phyloP scores from a whole-genome alignment of 2,113 vertebrate genomes.

The Crotalus helleri region DNA sequence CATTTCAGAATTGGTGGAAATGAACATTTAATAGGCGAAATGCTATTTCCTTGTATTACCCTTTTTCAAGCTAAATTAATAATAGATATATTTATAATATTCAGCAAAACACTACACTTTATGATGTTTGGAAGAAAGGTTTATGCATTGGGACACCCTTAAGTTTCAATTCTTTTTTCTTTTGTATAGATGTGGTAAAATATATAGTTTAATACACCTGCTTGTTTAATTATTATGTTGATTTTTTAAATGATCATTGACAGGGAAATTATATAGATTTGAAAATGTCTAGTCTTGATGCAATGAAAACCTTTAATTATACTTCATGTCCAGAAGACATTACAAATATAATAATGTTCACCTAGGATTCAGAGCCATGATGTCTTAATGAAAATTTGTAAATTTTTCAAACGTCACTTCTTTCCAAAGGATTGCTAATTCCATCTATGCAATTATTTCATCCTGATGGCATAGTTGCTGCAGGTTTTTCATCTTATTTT shows the following conservation, averaged over 20 bases:
- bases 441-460: conserved; percentile 73
- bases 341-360: conserved; percentile 64
- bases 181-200: conserved; percentile 3
- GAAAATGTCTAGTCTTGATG: conserved; percentile 51
- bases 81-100: conserved; percentile 43
- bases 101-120: conserved; percentile 22
- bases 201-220: conserved; percentile 37
- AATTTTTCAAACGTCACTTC: conserved; percentile 73
- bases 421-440: conserved; percentile 68
- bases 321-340: conserved; percentile 52
- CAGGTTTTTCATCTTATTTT: conserved; percentile 58
- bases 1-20: conserved; percentile 22
- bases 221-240: conserved; percentile 42
- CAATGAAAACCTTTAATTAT: conserved; percentile 66
- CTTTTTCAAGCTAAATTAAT: conserved; percentile 53
- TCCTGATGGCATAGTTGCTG: conserved; percentile 64
- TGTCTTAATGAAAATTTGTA: conserved; percentile 72
- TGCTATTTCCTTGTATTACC: conserved; percentile 31
- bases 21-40: conserved; percentile 44
- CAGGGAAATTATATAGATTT: conserved; percentile 58
- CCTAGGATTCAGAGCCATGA: conserved; percentile 49
- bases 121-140: conserved; percentile 12
- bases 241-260: conserved; percentile 58
- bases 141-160: conserved; percentile 9
- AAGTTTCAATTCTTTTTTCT: conserved; percentile 4